phyloP scores from a whole-genome alignment of 2,113 vertebrate species.

The Heterotis niloticus region DNA sequence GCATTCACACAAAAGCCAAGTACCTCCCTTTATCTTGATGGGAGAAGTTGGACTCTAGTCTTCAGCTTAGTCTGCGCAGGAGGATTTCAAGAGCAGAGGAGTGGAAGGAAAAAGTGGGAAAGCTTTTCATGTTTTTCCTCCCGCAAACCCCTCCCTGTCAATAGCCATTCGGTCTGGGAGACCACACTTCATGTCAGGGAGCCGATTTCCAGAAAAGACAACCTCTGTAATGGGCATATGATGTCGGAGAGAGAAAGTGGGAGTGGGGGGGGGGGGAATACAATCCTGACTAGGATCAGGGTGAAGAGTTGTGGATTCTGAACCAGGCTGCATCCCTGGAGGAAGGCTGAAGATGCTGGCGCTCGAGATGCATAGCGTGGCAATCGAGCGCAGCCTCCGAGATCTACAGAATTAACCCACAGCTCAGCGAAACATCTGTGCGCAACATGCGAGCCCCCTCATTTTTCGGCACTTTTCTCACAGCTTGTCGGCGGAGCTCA shows the following conservation, averaged over 20 bases:
- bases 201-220: neutral
- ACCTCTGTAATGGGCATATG: neutral
- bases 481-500: too few species aligned
- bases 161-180: neutral
- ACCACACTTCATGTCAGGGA: neutral
- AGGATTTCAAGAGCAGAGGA: neutral
- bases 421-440: too few species aligned
- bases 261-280: neutral
- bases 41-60: neutral
- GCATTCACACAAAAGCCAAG: too few species aligned
- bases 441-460: too few species aligned
- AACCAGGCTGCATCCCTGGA: too few species aligned
- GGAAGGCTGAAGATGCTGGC: too few species aligned
- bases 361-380: too few species aligned
- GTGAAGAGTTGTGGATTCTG: too few species aligned
- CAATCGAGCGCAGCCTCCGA: too few species aligned
- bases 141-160: neutral
- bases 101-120: neutral
- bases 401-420: too few species aligned
- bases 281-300: neutral
- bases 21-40: too few species aligned
- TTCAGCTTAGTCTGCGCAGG: neutral
- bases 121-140: neutral
- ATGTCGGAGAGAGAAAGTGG: neutral
- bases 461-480: too few species aligned